A percentile compares a stretch with the other conserved stretches of the same genome.
phyloP scores from a whole-genome alignment of 2,797 vertebrate species.

The Phoeniculus purpureus region DNA sequence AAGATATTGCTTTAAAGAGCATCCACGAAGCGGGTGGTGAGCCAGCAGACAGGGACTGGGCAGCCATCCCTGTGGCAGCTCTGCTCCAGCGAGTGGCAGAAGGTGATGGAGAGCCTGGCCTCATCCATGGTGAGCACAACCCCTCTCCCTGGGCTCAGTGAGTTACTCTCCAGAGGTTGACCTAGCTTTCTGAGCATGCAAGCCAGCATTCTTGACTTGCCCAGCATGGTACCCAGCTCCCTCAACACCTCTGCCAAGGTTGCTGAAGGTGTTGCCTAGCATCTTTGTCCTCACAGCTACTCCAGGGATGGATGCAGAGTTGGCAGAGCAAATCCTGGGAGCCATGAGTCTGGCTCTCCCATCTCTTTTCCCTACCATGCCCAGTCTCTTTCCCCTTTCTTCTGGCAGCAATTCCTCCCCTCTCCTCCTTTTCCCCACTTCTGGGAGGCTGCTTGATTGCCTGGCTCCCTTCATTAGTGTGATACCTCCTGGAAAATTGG shows the following conservation, averaged over 20 bases:
- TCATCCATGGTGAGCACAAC: neutral
- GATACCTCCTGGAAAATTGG: constrained; percentile 48
- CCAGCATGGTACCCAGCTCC: neutral
- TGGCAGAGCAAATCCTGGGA: neutral
- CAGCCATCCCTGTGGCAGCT: neutral
- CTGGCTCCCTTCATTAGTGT: constrained; percentile 53
- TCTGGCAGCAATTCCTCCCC: neutral
- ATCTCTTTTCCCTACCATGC: neutral
- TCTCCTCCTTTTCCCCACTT: constrained; percentile 28
- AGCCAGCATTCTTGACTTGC: neutral
- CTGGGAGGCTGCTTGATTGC: constrained; percentile 44
- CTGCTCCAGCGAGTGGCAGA: fast-evolving
- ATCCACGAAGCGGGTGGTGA: neutral
- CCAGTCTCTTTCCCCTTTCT: neutral
- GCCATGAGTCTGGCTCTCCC: neutral
- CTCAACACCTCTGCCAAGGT: neutral
- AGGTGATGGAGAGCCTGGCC: neutral
- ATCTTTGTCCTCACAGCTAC: neutral
- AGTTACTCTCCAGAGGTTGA: neutral
- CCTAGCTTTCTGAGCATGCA: neutral
- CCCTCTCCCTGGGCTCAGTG: fast-evolving
- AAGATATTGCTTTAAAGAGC: neutral
- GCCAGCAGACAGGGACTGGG: neutral
- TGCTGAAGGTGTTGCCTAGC: neutral
- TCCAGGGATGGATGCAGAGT: neutral